Conservation (phyloP, 2,888 invertebrate genomes). For the Deroplatys truncata region DNA sequence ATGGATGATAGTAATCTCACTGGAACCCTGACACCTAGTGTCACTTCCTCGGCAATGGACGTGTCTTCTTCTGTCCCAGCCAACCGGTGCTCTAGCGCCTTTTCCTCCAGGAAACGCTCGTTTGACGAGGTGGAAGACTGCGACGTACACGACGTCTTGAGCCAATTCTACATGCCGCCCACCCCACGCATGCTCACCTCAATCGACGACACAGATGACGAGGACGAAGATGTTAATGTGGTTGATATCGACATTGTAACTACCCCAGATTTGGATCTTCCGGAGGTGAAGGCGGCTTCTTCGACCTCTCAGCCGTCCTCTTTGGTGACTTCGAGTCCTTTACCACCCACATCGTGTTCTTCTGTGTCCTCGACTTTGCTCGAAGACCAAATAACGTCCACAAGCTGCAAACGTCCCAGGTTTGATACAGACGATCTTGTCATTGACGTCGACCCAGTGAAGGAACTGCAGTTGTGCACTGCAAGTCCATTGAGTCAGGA, state of each 20-base stretch:
- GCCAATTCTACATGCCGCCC: slow-evolving; percentile 67
- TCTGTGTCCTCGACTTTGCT: not conserved
- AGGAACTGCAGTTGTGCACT: not conserved
- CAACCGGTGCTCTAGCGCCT: slow-evolving; percentile 28
- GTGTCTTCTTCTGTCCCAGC: not conserved
- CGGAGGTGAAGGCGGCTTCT: not conserved
- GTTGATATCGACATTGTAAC: slow-evolving; percentile 41
- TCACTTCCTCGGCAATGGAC: not conserved
- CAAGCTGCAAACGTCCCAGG: slow-evolving; percentile 24
- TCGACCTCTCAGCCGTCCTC: not conserved
- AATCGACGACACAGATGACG: slow-evolving; percentile 56
- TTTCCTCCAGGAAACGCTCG: slow-evolving; percentile 26
- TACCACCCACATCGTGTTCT: not conserved
- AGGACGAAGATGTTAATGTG: slow-evolving; percentile 43
- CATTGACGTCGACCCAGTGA: not conserved
- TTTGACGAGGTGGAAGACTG: slow-evolving; percentile 57
- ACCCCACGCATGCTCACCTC: slow-evolving; percentile 64
- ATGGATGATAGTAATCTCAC: not conserved
- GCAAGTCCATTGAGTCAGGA: not conserved
- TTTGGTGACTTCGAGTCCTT: slow-evolving; percentile 4
- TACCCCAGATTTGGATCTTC: not conserved
- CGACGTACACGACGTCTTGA: slow-evolving; percentile 64
- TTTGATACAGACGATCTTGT: slow-evolving; percentile 8
- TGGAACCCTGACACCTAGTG: not conserved
- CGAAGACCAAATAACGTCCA: not conserved